A percentile compares a stretch with the other conserved stretches of the same genome.
phyloP scores from a whole-genome alignment of 2,113 vertebrate genomes.

The human region GRCh38 chr16:26800501-26801000 shows the following conservation, averaged over 20 bases:
- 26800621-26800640: no score
- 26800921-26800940: background rate
- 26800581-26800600: no score
- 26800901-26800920: background rate
- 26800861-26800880: no score
- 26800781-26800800: background rate
- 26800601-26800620: no score
- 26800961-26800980: accelerated
- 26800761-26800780: background rate
- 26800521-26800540: no score
- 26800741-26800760: background rate
- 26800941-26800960: background rate
- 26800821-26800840: background rate
- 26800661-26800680: no score
- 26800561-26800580: no score
- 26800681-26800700: background rate
- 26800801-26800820: background rate
- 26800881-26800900: background rate
- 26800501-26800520: no score
- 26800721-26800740: background rate
- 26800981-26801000: background rate
- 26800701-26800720: background rate
- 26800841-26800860: background rate
- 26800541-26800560: no score
- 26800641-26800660: background rate